Base-by-base conservation (phyloP, 2,113 vertebrate genomes). In the Halichoeres trimaculatus region DNA sequence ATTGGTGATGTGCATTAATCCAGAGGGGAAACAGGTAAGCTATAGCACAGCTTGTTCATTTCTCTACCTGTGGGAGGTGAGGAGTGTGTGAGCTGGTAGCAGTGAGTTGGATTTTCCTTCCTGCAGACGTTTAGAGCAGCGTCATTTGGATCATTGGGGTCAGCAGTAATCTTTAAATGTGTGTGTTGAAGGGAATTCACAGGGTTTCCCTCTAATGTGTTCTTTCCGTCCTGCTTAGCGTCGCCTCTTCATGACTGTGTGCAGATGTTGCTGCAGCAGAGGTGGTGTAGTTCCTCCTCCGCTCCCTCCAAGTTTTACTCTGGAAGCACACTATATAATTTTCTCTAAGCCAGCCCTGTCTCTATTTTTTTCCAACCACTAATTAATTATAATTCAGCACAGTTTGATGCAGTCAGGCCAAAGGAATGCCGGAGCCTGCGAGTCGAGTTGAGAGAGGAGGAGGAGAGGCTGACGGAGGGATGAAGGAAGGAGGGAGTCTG, bases 311-410 rank as follows among this genome's bases (percentile, higher is more conserved):
- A 74, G 71, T 93, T 90, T 80, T 78, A 69, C 91, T 90, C 86
- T 94, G 93, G 90, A 94, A 93, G 69, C 86, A 48, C 51, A 85
- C 86, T 86, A 74, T 93, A 87, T 91, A 87, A 94, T 95, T 94
- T 94, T 91, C 91, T 91, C 78, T 78, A 78, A 83, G 90, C 91
- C 91, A 86, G 84, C 85, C 80, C 80, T 71, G 90, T 83, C 91
- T 88, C 90, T 88, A 87, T 94, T 94, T 94, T 87, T 94, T 94
- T 93, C 93, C 89, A 16, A 94, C 93, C 94, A 86, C 93, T 93
- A 92, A 94, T 94, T 94, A 94, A 85, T 90, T 81, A 66, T 90
- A 93, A 91, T 80, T 87, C 82, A 90, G 89, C 52, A 40, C 78
- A 92, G 85, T 89, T 89, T 90, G 88, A 92, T 89, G 85, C 90